A percentile compares a stretch with the other conserved stretches of the same genome.
phyloP scores from a whole-genome alignment of 2,888 invertebrate genomes.

The Aphidius colemani region DNA sequence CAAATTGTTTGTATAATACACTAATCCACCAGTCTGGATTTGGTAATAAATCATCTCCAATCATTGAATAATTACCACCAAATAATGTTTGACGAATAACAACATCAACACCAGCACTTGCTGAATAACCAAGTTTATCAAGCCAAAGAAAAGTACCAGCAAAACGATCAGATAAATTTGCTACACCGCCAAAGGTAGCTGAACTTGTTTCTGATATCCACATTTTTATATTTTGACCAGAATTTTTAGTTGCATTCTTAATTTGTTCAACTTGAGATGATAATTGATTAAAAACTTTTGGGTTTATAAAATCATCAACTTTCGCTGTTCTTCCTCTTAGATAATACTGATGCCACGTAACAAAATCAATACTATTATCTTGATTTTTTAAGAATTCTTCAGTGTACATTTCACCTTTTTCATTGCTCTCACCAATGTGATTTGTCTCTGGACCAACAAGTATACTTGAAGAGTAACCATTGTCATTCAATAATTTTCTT shows the following conservation, averaged over 20 bases:
- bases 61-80: slow-evolving; percentile 71
- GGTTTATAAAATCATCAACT: slow-evolving; percentile 69
- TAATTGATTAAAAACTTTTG: slow-evolving; percentile 67
- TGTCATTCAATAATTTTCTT: slow-evolving; percentile 63
- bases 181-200: slow-evolving; percentile 77
- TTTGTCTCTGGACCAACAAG: slow-evolving; percentile 75
- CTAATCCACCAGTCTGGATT: slow-evolving; percentile 75
- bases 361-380: slow-evolving; percentile 63
- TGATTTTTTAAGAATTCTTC: slow-evolving; percentile 63
- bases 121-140: slow-evolving; percentile 74
- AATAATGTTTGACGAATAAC: slow-evolving; percentile 73
- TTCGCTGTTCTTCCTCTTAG: slow-evolving; percentile 70
- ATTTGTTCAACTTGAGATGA: slow-evolving; percentile 65
- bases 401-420: slow-evolving; percentile 65
- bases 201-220: slow-evolving; percentile 78
- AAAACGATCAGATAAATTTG: slow-evolving; percentile 71
- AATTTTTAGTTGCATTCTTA: slow-evolving; percentile 62
- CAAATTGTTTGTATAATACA: slow-evolving; percentile 69
- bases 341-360: slow-evolving; percentile 79
- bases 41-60: slow-evolving; percentile 67
- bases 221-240: slow-evolving; percentile 63
- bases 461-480: slow-evolving; percentile 64
- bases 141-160: slow-evolving; percentile 76
- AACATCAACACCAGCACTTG: slow-evolving; percentile 68
- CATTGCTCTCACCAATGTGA: slow-evolving; percentile 64